Conservation (phyloP, 1,140 invertebrate genomes). For the Pseudachorutes palmiensis region DNA sequence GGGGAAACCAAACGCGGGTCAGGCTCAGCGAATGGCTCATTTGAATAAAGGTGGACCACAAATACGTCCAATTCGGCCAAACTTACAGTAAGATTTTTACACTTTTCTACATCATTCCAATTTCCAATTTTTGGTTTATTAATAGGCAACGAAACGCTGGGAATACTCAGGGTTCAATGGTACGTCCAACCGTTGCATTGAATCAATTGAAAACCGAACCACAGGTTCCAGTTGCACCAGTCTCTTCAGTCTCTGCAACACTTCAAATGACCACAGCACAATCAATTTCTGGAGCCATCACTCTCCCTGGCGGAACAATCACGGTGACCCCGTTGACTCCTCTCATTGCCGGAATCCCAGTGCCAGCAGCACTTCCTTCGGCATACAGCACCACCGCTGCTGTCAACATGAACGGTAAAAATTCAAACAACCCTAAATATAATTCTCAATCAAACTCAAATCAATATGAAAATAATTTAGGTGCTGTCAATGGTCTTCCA, state of each 20-base stretch:
- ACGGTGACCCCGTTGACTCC: slow-evolving; percentile 33
- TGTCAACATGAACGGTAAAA: neutral
- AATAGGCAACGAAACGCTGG: neutral
- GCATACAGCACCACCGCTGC: neutral
- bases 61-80: neutral
- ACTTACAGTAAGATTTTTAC: neutral
- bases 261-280: slow-evolving; percentile 22
- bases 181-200: neutral
- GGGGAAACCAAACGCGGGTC: neutral
- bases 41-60: neutral
- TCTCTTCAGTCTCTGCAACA: slow-evolving; percentile 8
- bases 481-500: slow-evolving; percentile 5
- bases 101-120: neutral
- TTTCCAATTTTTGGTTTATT: neutral
- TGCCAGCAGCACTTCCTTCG: neutral
- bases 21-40: neutral
- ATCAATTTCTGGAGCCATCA: slow-evolving; percentile 31
- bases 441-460: too few species aligned
- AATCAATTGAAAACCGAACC: neutral
- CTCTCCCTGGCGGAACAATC: slow-evolving; percentile 37
- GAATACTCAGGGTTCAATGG: neutral
- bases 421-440: neutral
- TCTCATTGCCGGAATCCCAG: neutral
- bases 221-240: neutral
- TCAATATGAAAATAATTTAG: too few species aligned